phyloP scores from a whole-genome alignment of 2,797 vertebrate species.

The Picus viridis region DNA sequence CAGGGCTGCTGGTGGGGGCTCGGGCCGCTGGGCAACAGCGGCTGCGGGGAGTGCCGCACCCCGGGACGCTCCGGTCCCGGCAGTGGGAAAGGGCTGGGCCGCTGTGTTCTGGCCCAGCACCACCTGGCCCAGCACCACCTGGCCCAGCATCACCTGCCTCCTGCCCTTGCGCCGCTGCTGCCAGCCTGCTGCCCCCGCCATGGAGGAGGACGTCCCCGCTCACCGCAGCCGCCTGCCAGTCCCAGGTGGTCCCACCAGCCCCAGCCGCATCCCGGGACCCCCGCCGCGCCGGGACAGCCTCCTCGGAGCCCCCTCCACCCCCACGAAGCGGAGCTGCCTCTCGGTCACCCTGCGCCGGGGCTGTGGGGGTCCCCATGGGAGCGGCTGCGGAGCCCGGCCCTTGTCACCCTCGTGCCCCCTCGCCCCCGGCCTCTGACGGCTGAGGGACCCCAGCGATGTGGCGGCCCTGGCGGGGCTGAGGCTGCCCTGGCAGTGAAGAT shows the following conservation, averaged over 20 bases:
- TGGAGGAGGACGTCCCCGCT: constrained; percentile 45
- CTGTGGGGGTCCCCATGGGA: background rate
- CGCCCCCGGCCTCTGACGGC: fast-evolving
- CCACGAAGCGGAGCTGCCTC: constrained; percentile 70
- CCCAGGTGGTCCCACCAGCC: background rate
- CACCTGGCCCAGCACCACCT: background rate
- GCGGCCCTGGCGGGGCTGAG: background rate
- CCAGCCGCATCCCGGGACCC: constrained; percentile 19
- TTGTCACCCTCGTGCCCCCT: background rate
- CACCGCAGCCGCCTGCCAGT: background rate
- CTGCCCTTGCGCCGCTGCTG: background rate
- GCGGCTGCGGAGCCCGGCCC: background rate
- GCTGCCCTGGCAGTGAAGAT: background rate
- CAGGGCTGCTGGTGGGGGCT: background rate
- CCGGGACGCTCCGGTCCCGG: fast-evolving
- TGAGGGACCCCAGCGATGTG: background rate
- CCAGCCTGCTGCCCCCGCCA: background rate
- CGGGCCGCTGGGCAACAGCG: fast-evolving
- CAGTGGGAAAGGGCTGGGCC: background rate
- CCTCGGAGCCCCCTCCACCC: background rate
- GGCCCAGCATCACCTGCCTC: background rate
- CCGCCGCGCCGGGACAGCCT: fast-evolving
- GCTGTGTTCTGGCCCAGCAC: fast-evolving
- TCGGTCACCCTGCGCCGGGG: constrained; percentile 67
- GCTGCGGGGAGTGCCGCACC: background rate